phyloP scores from a whole-genome alignment of 2,797 vertebrate species.

The Cuniculus paca region DNA sequence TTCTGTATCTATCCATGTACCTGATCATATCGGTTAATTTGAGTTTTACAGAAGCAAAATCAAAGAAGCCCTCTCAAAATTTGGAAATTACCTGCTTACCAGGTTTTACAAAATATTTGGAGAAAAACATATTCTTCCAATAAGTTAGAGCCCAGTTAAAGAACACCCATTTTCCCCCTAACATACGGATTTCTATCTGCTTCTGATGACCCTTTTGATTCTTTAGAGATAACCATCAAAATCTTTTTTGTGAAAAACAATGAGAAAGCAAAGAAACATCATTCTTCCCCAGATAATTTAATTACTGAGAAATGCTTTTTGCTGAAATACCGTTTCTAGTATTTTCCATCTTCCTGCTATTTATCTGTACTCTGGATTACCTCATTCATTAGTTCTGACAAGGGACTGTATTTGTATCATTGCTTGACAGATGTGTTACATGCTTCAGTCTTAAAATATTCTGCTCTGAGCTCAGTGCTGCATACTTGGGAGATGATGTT shows the following conservation, averaged over 20 bases:
- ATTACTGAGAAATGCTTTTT: constrained; percentile 77
- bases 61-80: background rate
- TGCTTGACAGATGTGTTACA: constrained; percentile 77
- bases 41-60: background rate
- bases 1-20: background rate
- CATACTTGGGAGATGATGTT: constrained; percentile 82
- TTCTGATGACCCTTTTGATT: background rate
- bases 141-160: background rate
- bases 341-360: constrained; percentile 70
- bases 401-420: constrained; percentile 70
- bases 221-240: background rate
- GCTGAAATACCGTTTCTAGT: background rate
- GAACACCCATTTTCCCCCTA: background rate
- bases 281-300: constrained; percentile 68
- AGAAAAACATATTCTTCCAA: background rate
- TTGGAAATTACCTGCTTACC: background rate
- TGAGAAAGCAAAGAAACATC: constrained; percentile 34
- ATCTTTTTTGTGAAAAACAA: background rate
- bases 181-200: background rate
- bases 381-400: constrained; percentile 81
- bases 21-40: background rate
- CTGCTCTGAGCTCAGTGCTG: constrained; percentile 63
- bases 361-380: constrained; percentile 69
- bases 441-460: constrained; percentile 80
- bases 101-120: background rate